Conservation (phyloP, 2,888 invertebrate species). For the Andrena hattorfiana region DNA sequence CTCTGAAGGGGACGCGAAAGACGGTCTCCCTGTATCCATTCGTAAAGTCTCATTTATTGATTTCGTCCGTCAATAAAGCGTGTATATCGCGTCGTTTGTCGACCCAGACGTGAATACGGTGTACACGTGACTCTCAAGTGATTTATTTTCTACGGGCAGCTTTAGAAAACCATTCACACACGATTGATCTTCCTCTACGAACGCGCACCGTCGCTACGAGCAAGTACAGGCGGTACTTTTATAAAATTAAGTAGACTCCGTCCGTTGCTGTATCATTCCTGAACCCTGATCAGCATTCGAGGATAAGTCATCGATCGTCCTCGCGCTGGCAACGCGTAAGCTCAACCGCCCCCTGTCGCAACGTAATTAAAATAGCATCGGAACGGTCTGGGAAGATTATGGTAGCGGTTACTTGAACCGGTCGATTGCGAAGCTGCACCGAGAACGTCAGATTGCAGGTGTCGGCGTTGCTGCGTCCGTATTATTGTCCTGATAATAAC, state of each 20-base stretch:
- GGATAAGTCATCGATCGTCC: constrained; percentile 8
- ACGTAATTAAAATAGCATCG: constrained; percentile 55
- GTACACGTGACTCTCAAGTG: constrained; percentile 7
- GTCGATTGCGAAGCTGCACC: constrained; percentile 30
- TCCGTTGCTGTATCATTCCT: too few species aligned
- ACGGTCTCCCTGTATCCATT: constrained; percentile 49
- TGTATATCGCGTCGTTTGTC: background rate
- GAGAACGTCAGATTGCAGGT: constrained; percentile 66
- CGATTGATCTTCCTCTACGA: background rate
- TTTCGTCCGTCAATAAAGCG: constrained; percentile 57
- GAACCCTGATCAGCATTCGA: background rate
- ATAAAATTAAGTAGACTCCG: too few species aligned
- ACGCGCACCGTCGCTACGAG: background rate
- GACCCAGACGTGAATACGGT: constrained; percentile 22
- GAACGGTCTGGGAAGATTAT: constrained; percentile 37
- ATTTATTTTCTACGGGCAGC: constrained; percentile 13
- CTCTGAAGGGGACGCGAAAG: constrained; percentile 45
- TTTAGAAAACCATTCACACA: background rate
- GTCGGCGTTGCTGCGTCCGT: constrained; percentile 57
- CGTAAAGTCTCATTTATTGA: constrained; percentile 64
- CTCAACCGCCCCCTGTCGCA: background rate
- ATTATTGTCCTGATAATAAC: constrained; percentile 70
- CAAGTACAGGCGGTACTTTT: too few species aligned
- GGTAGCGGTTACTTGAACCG: constrained; percentile 43
- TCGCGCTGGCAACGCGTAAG: background rate